Evolutionary conservation across 2,113 vertebrate species (phyloP).

Genomic region (Holacanthus passer): DNA sequence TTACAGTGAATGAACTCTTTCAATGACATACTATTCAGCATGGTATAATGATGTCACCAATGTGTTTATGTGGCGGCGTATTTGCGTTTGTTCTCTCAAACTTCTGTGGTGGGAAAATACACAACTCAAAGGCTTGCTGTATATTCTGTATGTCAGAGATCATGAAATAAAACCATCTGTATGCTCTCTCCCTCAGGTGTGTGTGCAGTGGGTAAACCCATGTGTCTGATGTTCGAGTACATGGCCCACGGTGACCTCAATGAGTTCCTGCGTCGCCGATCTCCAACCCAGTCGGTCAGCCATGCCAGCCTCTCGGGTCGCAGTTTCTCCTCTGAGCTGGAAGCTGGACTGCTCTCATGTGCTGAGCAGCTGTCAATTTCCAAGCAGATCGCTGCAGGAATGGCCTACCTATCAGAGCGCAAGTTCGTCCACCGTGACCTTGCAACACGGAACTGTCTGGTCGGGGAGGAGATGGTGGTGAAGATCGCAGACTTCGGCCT

Average conservation of each 20-base stretch:
- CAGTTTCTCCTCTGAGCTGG: slow-evolving; percentile 79
- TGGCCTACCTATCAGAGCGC: slow-evolving; percentile 97
- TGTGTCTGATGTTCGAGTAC: slow-evolving; percentile 98
- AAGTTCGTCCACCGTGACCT: slow-evolving; percentile 98
- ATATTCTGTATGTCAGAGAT: not conserved
- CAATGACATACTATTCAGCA: not conserved
- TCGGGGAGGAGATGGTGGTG: slow-evolving; percentile 94
- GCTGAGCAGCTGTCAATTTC: slow-evolving; percentile 92
- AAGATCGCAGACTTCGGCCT: slow-evolving; percentile 99
- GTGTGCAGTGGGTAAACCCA: slow-evolving; percentile 96
- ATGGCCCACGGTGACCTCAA: slow-evolving; percentile 98
- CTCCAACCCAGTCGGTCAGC: slow-evolving; percentile 84
- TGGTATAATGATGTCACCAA: slow-evolving; percentile 17
- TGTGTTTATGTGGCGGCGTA: slow-evolving; percentile 15
- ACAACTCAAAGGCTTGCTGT: not conserved
- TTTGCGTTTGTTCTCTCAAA: slow-evolving; percentile 27
- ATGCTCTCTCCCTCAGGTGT: slow-evolving; percentile 85
- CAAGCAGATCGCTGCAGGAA: slow-evolving; percentile 94
- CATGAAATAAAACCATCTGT: not conserved
- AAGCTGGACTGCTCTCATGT: slow-evolving; percentile 83
- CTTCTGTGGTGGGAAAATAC: slow-evolving; percentile 12
- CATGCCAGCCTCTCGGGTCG: slow-evolving; percentile 77
- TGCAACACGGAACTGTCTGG: slow-evolving; percentile 96
- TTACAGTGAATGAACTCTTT: slow-evolving; percentile 51
- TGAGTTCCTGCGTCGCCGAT: slow-evolving; percentile 91